These are phyloP conservation scores for Lamellibrachia luymesi DNA, from an alignment of 1,140 invertebrate genomes.

Conservation along the genomic window DNA sequence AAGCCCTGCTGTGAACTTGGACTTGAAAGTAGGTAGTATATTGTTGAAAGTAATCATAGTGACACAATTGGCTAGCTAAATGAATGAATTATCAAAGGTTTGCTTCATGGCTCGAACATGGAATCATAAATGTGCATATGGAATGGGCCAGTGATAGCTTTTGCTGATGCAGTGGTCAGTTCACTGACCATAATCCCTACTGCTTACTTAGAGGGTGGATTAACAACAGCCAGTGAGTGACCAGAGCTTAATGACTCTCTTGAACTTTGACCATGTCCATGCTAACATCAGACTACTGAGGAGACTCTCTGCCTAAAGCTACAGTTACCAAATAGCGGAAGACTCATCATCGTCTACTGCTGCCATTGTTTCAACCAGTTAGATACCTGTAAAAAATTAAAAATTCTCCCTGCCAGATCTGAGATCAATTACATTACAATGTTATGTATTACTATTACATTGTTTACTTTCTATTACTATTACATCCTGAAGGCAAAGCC, in stretches of 20 bases:
- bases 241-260: constrained; percentile 2
- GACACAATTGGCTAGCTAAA: not conserved
- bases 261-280: not conserved
- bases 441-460: too few relatives aligned
- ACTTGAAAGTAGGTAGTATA: not conserved
- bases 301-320: too few relatives aligned
- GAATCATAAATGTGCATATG: not conserved
- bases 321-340: too few relatives aligned
- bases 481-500: too few relatives aligned
- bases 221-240: not conserved
- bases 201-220: not conserved
- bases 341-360: too few relatives aligned
- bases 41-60: not conserved
- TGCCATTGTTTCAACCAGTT: too few relatives aligned
- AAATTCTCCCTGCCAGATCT: too few relatives aligned
- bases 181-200: not conserved
- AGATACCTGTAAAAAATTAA: too few relatives aligned
- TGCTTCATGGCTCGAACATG: not conserved
- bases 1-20: too few relatives aligned
- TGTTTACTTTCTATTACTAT: too few relatives aligned
- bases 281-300: not conserved
- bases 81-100: not conserved
- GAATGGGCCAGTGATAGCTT: not conserved
- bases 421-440: too few relatives aligned
- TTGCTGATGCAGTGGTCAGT: not conserved